A percentile compares a stretch with the other conserved stretches of the same genome.
These are phyloP conservation scores for Cryptocephalus moraei DNA, from an alignment of 2,888 invertebrate species.

Conservation along the genomic window DNA sequence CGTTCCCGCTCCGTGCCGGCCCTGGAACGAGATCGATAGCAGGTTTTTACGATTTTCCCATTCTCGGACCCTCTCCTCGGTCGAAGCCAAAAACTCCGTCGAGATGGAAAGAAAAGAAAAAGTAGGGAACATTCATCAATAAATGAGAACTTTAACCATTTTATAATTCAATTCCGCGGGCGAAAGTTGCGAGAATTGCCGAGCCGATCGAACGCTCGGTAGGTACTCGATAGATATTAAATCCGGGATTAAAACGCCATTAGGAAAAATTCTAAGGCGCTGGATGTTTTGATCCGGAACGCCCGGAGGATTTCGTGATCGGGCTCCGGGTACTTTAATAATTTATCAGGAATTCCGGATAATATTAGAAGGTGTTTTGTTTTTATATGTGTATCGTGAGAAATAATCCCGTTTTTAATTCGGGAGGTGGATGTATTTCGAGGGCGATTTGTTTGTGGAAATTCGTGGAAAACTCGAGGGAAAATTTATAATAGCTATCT, in stretches of 20 bases:
- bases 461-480: too few species aligned
- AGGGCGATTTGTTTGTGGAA: too few species aligned
- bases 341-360: too few species aligned
- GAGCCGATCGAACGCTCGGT: too few species aligned
- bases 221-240: slow-evolving; percentile 3
- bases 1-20: background rate
- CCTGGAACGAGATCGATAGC: slow-evolving; percentile 12
- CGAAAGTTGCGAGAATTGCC: slow-evolving; percentile 5
- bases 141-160: slow-evolving; percentile 14
- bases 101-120: slow-evolving; percentile 11
- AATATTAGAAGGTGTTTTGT: too few species aligned
- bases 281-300: too few species aligned
- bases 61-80: background rate
- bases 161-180: slow-evolving; percentile 15
- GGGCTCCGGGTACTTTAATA: too few species aligned
- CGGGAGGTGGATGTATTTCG: too few species aligned
- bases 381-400: too few species aligned
- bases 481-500: too few species aligned
- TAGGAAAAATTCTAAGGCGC: slow-evolving; percentile 1
- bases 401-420: too few species aligned
- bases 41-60: slow-evolving; percentile 18
- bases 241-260: slow-evolving; percentile 10
- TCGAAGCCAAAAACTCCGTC: slow-evolving; percentile 10
- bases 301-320: too few species aligned
- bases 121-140: slow-evolving; percentile 13